These are phyloP conservation scores for Cyrtonyx montezumae DNA, from an alignment of 2,113 vertebrate genomes.

Conservation along the genomic window DNA sequence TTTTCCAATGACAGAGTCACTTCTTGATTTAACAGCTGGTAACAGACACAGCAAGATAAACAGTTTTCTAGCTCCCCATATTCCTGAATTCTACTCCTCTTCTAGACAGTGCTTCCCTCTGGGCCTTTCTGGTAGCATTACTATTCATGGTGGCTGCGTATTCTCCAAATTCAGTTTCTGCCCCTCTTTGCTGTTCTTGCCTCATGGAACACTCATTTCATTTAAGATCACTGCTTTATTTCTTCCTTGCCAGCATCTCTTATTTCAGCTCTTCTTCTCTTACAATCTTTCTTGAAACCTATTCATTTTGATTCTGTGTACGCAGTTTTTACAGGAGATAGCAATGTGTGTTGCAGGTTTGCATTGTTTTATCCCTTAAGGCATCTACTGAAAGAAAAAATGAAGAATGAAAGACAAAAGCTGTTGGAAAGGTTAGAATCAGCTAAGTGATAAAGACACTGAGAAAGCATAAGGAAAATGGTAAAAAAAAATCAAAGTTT, in stretches of 20 bases:
- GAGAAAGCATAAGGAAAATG: background rate
- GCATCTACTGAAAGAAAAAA: background rate
- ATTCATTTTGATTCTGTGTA: background rate
- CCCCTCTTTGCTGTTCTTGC: background rate
- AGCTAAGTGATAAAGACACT: background rate
- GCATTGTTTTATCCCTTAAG: background rate
- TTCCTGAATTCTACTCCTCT: background rate
- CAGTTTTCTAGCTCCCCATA: background rate
- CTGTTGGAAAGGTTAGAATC: background rate
- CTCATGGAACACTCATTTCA: background rate
- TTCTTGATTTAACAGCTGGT: background rate
- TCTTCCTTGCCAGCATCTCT: background rate
- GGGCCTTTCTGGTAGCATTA: background rate
- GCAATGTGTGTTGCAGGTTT: background rate
- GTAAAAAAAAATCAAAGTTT: background rate
- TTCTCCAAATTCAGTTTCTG: background rate
- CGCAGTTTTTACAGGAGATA: background rate
- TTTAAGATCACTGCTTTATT: background rate
- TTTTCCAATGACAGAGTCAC: background rate
- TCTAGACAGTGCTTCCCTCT: background rate
- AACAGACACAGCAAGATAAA: background rate
- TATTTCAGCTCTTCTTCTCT: background rate
- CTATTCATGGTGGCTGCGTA: rapidly evolving
- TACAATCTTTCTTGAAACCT: background rate
- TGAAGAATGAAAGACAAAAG: background rate